A percentile compares a stretch with the other conserved stretches of the same genome.
These are phyloP conservation scores for Sebastes elongatus DNA, from an alignment of 2,797 vertebrate genomes.

Conservation along the genomic window DNA sequence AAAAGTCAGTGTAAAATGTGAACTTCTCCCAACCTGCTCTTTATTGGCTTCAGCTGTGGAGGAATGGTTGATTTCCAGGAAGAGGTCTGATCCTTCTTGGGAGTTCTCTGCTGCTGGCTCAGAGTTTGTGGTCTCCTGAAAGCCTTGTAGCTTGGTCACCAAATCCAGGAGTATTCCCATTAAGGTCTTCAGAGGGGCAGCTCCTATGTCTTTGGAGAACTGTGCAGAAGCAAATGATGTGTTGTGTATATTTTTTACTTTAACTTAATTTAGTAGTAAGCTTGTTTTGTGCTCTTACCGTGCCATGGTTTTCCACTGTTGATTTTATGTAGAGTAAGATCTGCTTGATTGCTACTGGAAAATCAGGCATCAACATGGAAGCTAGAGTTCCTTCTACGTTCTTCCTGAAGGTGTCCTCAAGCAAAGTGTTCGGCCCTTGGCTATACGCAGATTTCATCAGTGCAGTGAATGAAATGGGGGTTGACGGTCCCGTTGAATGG, in stretches of 20 bases:
- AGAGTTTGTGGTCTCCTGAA: slow-evolving; percentile 46
- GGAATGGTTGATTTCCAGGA: slow-evolving; percentile 79
- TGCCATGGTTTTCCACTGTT: slow-evolving; percentile 85
- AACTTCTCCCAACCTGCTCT: slow-evolving; percentile 82
- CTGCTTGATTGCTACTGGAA: slow-evolving; percentile 84
- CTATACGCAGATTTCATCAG: slow-evolving; percentile 83
- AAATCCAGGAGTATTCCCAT: slow-evolving; percentile 83
- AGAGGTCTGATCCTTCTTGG: slow-evolving; percentile 78
- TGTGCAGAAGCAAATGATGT: slow-evolving; percentile 33
- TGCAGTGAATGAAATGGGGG: slow-evolving; percentile 66
- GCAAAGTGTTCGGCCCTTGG: slow-evolving; percentile 64
- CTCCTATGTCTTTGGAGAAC: slow-evolving; percentile 72
- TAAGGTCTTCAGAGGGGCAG: slow-evolving; percentile 69
- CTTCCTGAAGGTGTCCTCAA: slow-evolving; percentile 68
- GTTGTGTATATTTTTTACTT: neutral
- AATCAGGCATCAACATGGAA: slow-evolving; percentile 63
- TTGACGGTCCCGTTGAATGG: neutral
- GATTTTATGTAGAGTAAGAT: slow-evolving; percentile 89
- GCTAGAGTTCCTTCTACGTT: slow-evolving; percentile 70
- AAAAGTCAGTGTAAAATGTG: neutral
- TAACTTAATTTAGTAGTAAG: neutral
- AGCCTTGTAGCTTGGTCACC: slow-evolving; percentile 72
- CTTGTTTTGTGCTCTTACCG: slow-evolving; percentile 75
- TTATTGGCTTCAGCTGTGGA: slow-evolving; percentile 59
- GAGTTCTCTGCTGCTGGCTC: slow-evolving; percentile 45